Conservation (phyloP, 2,888 invertebrate genomes). For the Drosophila tanythrix region DNA sequence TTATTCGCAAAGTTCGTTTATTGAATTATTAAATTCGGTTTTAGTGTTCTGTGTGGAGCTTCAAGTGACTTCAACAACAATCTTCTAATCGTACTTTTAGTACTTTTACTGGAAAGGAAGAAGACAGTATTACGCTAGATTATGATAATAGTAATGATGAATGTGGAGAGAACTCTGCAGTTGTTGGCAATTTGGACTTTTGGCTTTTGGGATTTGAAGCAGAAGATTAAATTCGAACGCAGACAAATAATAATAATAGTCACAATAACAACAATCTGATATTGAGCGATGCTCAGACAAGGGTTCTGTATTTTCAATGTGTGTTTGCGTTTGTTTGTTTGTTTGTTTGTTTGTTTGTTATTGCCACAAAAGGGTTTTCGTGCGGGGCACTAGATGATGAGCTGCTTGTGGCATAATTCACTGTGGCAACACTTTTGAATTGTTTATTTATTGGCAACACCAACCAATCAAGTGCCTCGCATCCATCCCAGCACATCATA, state of each 20-base stretch:
- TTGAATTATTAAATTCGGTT: neutral
- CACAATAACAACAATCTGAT: slow-evolving; percentile 10
- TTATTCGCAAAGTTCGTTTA: neutral
- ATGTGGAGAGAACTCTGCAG: neutral
- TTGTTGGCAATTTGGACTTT: neutral
- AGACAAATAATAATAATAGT: slow-evolving; percentile 2
- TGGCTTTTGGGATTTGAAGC: neutral
- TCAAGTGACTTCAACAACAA: neutral
- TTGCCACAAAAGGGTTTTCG: slow-evolving; percentile 7
- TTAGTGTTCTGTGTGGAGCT: neutral
- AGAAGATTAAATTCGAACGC: neutral
- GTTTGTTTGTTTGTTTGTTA: neutral
- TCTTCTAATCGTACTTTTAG: neutral
- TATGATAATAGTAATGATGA: neutral
- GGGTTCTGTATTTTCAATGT: slow-evolving; percentile 2
- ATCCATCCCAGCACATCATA: neutral
- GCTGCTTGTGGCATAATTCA: slow-evolving; percentile 14
- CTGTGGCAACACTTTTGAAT: slow-evolving; percentile 34
- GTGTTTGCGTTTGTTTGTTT: neutral
- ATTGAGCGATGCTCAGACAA: slow-evolving; percentile 1
- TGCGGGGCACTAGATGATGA: neutral
- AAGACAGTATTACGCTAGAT: neutral
- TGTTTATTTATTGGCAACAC: slow-evolving; percentile 47
- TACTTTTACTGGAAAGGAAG: neutral
- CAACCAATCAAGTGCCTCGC: slow-evolving; percentile 1